phyloP scores from a whole-genome alignment of 1,140 invertebrate species.

The Nomia melanderi region DNA sequence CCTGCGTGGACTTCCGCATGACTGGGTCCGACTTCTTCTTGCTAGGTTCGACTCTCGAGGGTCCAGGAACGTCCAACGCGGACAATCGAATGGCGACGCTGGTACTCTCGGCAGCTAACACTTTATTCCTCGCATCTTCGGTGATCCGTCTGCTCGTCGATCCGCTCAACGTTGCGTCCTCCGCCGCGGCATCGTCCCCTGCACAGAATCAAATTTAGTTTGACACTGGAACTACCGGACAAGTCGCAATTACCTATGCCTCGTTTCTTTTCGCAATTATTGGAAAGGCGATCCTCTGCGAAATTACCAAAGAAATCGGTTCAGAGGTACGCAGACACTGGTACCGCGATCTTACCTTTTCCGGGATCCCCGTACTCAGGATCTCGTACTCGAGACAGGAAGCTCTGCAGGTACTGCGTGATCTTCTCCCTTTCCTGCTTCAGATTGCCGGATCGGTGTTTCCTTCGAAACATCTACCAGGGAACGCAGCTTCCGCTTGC shows the following conservation, averaged over 20 bases:
- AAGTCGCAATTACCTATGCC: no score
- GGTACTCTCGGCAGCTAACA: background rate
- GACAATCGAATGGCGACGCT: constrained; percentile 2
- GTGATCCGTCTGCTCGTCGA: background rate
- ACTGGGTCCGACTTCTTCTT: background rate
- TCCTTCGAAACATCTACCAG: constrained; percentile 24
- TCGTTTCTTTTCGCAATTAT: no score
- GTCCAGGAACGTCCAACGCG: constrained; percentile 11
- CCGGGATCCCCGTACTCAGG: background rate
- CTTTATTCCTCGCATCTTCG: background rate
- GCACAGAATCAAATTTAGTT: no score
- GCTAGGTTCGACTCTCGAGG: background rate
- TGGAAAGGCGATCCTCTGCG: no score
- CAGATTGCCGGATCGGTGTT: constrained; percentile 34
- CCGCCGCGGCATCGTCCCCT: background rate
- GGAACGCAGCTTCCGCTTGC: background rate
- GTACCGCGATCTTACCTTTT: constrained; percentile 15
- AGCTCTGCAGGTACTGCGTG: constrained; percentile 26
- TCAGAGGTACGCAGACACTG: no score
- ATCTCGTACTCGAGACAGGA: constrained; percentile 16
- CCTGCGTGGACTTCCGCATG: constrained; percentile 9
- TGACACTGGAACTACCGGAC: no score
- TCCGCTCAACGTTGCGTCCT: background rate
- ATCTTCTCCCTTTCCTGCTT: constrained; percentile 33
- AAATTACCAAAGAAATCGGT: no score